Conservation (phyloP, 2,888 invertebrate genomes). For the Chloroclystis v-ata region DNA sequence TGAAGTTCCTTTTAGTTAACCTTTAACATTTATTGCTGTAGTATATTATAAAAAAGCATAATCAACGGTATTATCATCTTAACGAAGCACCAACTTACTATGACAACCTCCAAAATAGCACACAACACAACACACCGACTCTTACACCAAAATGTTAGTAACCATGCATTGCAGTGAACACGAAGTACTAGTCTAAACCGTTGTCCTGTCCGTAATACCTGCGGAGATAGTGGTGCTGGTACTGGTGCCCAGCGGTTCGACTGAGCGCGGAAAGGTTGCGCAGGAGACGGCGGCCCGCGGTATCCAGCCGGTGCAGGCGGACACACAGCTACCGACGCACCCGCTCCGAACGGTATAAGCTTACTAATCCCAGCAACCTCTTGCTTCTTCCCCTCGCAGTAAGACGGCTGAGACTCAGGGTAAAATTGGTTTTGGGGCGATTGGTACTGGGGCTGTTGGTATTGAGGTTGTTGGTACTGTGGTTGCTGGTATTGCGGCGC, state of each 20-base stretch:
- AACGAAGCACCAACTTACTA: too few species aligned
- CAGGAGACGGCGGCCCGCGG: slow-evolving; percentile 54
- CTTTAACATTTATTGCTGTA: too few species aligned
- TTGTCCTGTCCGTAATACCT: slow-evolving; percentile 60
- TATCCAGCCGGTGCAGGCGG: slow-evolving; percentile 22
- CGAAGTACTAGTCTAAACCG: slow-evolving; percentile 37
- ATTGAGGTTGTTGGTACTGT: slow-evolving; percentile 37
- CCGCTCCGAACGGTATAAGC: slow-evolving; percentile 68
- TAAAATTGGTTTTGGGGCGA: slow-evolving; percentile 39
- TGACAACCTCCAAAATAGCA: too few species aligned
- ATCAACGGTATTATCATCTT: too few species aligned
- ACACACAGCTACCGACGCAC: slow-evolving; percentile 43
- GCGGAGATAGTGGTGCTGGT: slow-evolving; percentile 68
- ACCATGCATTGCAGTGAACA: slow-evolving; percentile 37
- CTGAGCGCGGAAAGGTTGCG: slow-evolving; percentile 62
- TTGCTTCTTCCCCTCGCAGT: slow-evolving; percentile 62
- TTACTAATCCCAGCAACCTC: slow-evolving; percentile 66
- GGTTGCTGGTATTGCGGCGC: slow-evolving; percentile 35
- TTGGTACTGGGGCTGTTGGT: slow-evolving; percentile 43
- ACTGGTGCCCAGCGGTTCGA: slow-evolving; percentile 73
- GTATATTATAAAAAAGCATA: too few species aligned
- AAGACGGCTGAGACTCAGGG: slow-evolving; percentile 44
- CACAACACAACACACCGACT: background rate
- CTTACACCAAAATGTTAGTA: slow-evolving; percentile 20
- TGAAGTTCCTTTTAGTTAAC: too few species aligned